phyloP scores from a whole-genome alignment of 2,113 vertebrate species.

The Ameiurus melas region DNA sequence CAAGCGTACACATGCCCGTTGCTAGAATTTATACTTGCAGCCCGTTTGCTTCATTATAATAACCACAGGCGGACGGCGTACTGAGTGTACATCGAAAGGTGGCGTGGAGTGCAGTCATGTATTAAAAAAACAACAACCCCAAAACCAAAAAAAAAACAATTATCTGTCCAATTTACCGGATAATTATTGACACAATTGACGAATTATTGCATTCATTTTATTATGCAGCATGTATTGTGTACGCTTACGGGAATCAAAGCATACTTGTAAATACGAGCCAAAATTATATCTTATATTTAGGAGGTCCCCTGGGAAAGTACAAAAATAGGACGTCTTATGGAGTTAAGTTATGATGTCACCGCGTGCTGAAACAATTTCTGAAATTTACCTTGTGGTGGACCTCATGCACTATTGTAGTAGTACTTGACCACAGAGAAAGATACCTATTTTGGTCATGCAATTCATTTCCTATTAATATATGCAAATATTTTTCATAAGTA shows the following conservation, averaged over 20 bases:
- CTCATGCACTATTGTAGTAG: neutral
- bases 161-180: slow-evolving; percentile 39
- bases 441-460: neutral
- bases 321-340: neutral
- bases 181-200: slow-evolving; percentile 42
- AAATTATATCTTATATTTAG: neutral
- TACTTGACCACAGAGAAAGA: neutral
- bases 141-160: neutral
- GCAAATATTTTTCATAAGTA: neutral
- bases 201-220: slow-evolving; percentile 36
- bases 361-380: neutral
- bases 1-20: neutral
- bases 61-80: neutral
- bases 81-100: slow-evolving; percentile 10
- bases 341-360: neutral
- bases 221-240: slow-evolving; percentile 14
- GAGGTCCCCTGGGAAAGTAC: neutral
- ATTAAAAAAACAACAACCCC: neutral
- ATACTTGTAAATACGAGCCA: neutral
- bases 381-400: neutral
- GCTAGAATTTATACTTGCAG: neutral
- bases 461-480: neutral
- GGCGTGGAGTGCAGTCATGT: slow-evolving; percentile 28
- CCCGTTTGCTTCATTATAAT: slow-evolving; percentile 31
- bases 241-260: neutral